These are phyloP conservation scores for Polyploca ridens DNA, from an alignment of 2,888 invertebrate species.

Conservation along the genomic window DNA sequence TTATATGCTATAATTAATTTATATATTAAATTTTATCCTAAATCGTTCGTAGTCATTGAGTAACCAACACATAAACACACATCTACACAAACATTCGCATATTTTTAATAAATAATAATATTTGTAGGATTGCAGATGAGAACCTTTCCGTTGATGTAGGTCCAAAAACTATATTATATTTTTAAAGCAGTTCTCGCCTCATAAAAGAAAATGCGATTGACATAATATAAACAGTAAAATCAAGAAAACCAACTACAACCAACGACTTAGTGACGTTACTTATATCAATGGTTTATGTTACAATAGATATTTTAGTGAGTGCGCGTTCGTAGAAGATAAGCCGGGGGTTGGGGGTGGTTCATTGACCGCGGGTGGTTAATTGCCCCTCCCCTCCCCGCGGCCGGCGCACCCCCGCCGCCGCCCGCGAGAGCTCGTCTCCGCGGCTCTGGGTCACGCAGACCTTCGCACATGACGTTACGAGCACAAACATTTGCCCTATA, in stretches of 20 bases:
- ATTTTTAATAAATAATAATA: background rate
- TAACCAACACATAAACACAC: no score
- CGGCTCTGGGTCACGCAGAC: conserved; percentile 63
- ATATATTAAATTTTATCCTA: no score
- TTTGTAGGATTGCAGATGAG: no score
- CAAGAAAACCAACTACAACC: background rate
- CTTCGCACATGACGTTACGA: conserved; percentile 64
- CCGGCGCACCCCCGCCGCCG: conserved; percentile 16
- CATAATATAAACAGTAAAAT: background rate
- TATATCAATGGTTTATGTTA: conserved; percentile 12
- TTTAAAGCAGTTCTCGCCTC: background rate
- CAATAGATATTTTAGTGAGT: conserved; percentile 20
- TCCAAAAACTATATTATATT: no score
- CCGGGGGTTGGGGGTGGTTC: conserved; percentile 56
- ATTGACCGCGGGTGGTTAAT: conserved; percentile 76
- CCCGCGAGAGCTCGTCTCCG: conserved; percentile 22
- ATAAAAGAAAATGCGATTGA: background rate
- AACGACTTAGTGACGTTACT: background rate
- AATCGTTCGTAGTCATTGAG: background rate
- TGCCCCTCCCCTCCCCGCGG: conserved; percentile 52
- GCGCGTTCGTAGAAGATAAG: conserved; percentile 34
- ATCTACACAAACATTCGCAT: no score
- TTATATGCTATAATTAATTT: no score
- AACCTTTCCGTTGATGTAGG: no score
- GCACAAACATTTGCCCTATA: conserved; percentile 68